A percentile compares a stretch with the other conserved stretches of the same genome.
Evolutionary conservation across 2,888 invertebrate genomes (phyloP).

Genomic region (Drosophila infuscata): DNA sequence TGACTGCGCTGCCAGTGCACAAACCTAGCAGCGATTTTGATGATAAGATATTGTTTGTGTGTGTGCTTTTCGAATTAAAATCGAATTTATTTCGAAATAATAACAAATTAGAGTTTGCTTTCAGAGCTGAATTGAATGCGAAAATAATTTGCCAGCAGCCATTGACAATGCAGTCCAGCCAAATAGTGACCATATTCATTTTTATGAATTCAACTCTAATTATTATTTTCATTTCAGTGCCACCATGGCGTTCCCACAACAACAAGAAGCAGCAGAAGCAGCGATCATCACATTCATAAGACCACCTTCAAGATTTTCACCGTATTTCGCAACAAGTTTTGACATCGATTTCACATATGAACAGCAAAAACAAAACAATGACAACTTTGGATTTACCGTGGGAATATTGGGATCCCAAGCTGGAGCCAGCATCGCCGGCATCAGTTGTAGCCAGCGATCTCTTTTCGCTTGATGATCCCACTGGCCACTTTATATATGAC

Average conservation of each 20-base stretch:
- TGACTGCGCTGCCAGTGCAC: neutral
- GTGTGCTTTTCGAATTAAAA: neutral
- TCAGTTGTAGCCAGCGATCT: constrained; percentile 73
- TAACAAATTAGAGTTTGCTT: neutral
- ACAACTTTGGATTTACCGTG: constrained; percentile 82
- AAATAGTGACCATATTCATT: constrained; percentile 28
- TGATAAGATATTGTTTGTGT: constrained; percentile 1
- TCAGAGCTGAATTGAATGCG: neutral
- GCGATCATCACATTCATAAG: constrained; percentile 87
- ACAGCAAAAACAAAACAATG: constrained; percentile 41
- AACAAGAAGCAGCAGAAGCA: constrained; percentile 59
- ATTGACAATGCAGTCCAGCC: constrained; percentile 6
- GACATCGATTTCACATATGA: constrained; percentile 47
- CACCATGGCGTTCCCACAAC: constrained; percentile 91
- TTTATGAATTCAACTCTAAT: constrained; percentile 15
- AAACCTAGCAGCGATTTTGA: constrained; percentile 10
- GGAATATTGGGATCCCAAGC: constrained; percentile 84
- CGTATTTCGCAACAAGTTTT: constrained; percentile 37
- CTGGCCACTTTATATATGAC: constrained; percentile 69
- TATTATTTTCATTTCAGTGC: constrained; percentile 87
- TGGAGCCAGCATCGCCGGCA: constrained; percentile 83
- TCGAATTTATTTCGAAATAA: neutral
- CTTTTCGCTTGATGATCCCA: constrained; percentile 77
- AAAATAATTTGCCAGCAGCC: neutral
- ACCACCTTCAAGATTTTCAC: constrained; percentile 85